Evolutionary conservation across 2,797 vertebrate species (phyloP).

Genomic region (Pseudochaenichthys georgianus): DNA sequence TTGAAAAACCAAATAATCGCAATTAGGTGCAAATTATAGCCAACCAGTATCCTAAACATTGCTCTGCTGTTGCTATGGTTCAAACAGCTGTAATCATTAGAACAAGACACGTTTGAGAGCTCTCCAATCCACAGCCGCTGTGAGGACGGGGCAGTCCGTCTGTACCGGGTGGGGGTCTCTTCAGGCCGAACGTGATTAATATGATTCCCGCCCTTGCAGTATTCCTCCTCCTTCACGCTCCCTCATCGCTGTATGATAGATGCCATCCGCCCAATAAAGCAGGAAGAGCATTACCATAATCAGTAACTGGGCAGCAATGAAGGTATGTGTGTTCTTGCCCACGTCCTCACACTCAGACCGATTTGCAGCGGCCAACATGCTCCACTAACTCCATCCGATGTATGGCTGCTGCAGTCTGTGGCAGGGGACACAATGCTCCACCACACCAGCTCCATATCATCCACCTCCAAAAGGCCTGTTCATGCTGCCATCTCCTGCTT

Average conservation of each 20-base stretch:
- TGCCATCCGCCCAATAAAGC: not conserved
- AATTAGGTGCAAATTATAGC: no score
- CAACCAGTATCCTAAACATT: no score
- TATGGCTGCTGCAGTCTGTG: constrained; percentile 44
- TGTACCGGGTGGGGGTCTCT: no score
- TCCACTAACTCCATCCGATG: constrained; percentile 37
- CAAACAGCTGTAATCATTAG: no score
- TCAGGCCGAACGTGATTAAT: constrained; percentile 3
- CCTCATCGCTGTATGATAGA: not conserved
- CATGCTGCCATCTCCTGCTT: constrained; percentile 30
- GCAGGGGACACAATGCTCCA: constrained; percentile 28
- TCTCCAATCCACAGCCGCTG: no score
- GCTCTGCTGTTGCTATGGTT: no score
- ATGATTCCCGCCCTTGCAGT: not conserved
- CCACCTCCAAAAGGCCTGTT: constrained; percentile 17
- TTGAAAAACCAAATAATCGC: no score
- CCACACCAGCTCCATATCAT: constrained; percentile 34
- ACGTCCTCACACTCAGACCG: constrained; percentile 4
- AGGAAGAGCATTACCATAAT: constrained; percentile 4
- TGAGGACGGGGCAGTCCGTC: no score
- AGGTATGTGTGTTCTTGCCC: constrained; percentile 3
- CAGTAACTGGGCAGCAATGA: not conserved
- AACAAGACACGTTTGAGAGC: no score
- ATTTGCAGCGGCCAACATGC: constrained; percentile 2
- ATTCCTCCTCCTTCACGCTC: not conserved